Evolutionary conservation across 2,113 vertebrate genomes (phyloP).

Genomic region (Callaeas wilsoni): DNA sequence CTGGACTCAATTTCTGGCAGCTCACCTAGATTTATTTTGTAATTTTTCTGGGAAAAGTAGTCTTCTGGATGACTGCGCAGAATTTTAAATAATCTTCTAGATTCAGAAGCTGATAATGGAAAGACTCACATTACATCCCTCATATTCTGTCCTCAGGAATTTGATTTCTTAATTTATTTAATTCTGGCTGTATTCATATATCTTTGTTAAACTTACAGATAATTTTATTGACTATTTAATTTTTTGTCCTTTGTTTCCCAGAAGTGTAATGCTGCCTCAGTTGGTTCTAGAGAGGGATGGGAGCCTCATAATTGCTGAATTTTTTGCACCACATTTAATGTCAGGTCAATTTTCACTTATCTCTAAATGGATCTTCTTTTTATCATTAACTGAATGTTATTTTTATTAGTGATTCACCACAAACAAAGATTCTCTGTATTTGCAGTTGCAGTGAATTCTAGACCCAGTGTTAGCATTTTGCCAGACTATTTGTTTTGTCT

Average conservation of each 20-base stretch:
- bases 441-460: conserved; percentile 27
- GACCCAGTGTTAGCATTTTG: conserved; percentile 15
- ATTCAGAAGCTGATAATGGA: neutral
- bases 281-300: neutral
- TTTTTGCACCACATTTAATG: neutral
- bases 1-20: neutral
- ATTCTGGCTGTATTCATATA: neutral
- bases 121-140: neutral
- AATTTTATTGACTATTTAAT: neutral
- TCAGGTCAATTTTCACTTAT: neutral
- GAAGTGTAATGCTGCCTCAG: neutral
- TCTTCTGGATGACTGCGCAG: neutral
- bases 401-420: neutral
- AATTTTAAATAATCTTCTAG: neutral
- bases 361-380: neutral
- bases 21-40: neutral
- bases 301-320: neutral
- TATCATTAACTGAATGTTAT: conserved; percentile 15
- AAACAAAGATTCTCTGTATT: neutral
- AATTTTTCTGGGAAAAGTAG: neutral
- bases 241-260: neutral
- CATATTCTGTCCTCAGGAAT: neutral
- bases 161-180: neutral
- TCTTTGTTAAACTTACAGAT: neutral
- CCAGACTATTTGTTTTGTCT: conserved; percentile 47